Evolutionary conservation across 2,797 vertebrate species (phyloP).

Genomic region (Pseudomugil tenellus): DNA sequence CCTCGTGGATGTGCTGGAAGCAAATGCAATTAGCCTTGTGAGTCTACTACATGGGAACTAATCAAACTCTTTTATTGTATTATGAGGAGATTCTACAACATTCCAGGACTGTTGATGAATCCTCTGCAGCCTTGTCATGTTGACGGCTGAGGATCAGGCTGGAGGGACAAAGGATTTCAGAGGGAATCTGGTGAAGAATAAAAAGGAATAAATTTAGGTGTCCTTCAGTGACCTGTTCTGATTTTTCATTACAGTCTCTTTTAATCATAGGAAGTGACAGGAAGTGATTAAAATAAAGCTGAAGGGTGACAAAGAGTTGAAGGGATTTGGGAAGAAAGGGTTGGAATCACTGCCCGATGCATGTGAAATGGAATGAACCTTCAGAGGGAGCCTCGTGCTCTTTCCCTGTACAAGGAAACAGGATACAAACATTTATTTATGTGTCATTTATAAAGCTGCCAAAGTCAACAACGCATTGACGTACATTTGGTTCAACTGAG

Average conservation of each 20-base stretch:
- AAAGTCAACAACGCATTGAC: too few relatives aligned
- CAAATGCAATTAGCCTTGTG: constrained; percentile 53
- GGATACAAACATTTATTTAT: not conserved
- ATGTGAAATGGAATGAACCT: constrained; percentile 55
- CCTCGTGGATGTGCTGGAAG: constrained; percentile 45
- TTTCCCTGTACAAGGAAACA: constrained; percentile 32
- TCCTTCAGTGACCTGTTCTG: constrained; percentile 65
- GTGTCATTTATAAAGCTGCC: constrained; percentile 1
- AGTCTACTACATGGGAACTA: constrained; percentile 48
- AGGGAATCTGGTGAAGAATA: constrained; percentile 30
- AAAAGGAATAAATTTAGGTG: constrained; percentile 55
- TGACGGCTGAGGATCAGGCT: constrained; percentile 12
- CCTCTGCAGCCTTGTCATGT: constrained; percentile 19
- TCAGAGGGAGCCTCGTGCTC: constrained; percentile 49
- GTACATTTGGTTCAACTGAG: too few relatives aligned
- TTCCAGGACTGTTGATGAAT: constrained; percentile 46
- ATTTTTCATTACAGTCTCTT: constrained; percentile 69
- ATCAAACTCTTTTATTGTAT: constrained; percentile 47
- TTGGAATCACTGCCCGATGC: constrained; percentile 45
- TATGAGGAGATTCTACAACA: constrained; percentile 45
- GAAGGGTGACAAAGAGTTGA: constrained; percentile 55
- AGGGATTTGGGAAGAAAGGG: constrained; percentile 57
- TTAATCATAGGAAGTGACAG: constrained; percentile 65
- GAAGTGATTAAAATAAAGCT: constrained; percentile 62
- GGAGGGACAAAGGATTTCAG: constrained; percentile 34